Conservation (phyloP, 2,113 vertebrate species). For the Hepsetus odoe region DNA sequence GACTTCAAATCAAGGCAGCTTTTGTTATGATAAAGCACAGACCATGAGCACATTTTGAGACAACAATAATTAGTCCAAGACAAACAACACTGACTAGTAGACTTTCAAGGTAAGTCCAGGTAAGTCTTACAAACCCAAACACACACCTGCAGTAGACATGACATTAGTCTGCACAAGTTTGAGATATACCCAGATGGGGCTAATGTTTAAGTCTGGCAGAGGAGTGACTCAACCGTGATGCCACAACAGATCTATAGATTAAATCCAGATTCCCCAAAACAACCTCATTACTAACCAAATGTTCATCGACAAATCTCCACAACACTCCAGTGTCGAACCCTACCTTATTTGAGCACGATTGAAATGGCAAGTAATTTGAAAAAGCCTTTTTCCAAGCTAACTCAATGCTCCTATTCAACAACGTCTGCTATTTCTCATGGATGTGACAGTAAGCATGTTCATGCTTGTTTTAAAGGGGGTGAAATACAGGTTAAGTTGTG, state of each 20-base stretch:
- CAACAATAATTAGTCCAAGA: constrained; percentile 28
- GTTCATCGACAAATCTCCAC: neutral
- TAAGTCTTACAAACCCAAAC: constrained; percentile 20
- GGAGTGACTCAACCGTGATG: constrained; percentile 25
- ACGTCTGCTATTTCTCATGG: neutral
- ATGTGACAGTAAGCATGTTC: neutral
- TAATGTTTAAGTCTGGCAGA: constrained; percentile 2
- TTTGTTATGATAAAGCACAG: neutral
- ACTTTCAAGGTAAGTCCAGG: neutral
- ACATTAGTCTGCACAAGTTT: constrained; percentile 9
- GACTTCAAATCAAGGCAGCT: neutral
- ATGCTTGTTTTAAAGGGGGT: neutral
- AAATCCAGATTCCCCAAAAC: neutral
- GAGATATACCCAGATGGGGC: constrained; percentile 1
- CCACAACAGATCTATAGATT: constrained; percentile 23
- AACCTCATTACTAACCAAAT: neutral
- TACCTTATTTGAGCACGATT: neutral
- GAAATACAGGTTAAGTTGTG: neutral
- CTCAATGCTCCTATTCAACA: neutral
- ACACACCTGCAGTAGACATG: constrained; percentile 28
- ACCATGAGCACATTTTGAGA: neutral
- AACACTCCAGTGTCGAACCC: neutral
- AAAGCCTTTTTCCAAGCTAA: neutral
- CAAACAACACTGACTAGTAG: constrained; percentile 10
- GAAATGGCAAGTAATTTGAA: neutral